Evolutionary conservation across 2,113 vertebrate genomes (phyloP), one percentile per base, ranked within the genome.

Genomic region (Pogona vitticeps): DNA sequence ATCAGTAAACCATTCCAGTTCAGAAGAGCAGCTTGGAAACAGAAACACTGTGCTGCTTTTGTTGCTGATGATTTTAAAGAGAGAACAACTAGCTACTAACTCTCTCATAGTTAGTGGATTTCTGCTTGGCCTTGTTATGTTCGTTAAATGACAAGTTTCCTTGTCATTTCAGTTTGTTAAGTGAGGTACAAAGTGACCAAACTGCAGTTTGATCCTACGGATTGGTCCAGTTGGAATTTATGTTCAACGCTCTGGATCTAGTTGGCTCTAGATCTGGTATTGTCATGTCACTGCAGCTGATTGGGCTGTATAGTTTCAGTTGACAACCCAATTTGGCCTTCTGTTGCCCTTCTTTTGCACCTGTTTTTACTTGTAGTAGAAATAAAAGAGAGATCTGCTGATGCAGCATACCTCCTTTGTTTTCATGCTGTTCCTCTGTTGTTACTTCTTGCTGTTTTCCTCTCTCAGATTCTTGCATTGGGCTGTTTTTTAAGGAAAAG

Each of bases 401-500:
- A 56, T 71, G 67, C 4, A 67, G 31, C 67, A n/a, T 10, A 68
- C 52, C 65, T 70, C 33, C 67, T 56, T 82, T 70, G 65, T 82
- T 82, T 56, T 82, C 67, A 56, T 56, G n/a, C 42, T 70, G 42
- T 71, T 82, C 4, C 5, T 20, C 10, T 76, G 0, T 52, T 52
- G 80, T 70, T 58, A 65, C 89, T 90, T 7, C 70, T 61, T 0
- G 4, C 31, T 26, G 4, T 40, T 12, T 79, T 61, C 0, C 82
- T 84, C 36, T 76, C 33, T 91, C 71, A 73, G 80, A 79, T 86
- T 46, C 3, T 84, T 82, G 9, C n/a, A 68, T 40, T 61, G 76
- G n/a, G 46, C 68, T 70, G 68, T 31, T 82, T 15, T 73, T 76
- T n/a, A 86, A 28, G 77, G 1, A 70, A 67, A n/a, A 1, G 38